phyloP scores from a whole-genome alignment of 2,113 vertebrate species.

The Prochilodus magdalenae region DNA sequence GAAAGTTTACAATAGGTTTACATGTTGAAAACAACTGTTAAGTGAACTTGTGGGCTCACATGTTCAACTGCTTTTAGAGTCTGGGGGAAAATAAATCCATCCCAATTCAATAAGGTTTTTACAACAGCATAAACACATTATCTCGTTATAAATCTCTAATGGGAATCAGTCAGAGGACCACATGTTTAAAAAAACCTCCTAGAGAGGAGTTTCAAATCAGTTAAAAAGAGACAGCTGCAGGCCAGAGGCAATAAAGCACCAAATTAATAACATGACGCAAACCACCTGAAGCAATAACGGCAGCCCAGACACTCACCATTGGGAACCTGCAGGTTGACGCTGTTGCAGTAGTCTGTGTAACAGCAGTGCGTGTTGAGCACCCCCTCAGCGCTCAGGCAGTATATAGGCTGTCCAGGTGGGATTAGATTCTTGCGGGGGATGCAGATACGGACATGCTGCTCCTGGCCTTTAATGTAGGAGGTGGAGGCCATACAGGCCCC shows the following conservation, averaged over 20 bases:
- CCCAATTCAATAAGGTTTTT: no score
- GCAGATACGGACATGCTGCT: constrained; percentile 89
- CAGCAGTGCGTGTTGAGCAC: constrained; percentile 95
- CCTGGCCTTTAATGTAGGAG: constrained; percentile 82
- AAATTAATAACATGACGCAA: not conserved
- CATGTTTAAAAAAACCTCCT: no score
- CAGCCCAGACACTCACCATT: constrained; percentile 76
- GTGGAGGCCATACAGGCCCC: constrained; percentile 97
- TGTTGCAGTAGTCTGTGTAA: constrained; percentile 96
- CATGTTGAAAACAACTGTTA: no score
- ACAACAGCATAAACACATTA: no score
- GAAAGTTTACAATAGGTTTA: no score
- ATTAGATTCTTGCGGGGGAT: constrained; percentile 84
- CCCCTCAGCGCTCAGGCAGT: constrained; percentile 90
- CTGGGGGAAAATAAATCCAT: no score
- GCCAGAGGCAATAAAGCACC: not conserved
- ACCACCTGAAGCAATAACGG: not conserved
- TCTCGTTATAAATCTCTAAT: no score
- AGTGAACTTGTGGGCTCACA: no score
- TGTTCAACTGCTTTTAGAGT: no score
- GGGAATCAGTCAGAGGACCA: no score
- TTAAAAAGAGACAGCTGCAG: not conserved
- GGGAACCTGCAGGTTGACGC: constrained; percentile 88
- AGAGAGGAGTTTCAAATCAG: not conserved
- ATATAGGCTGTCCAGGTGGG: constrained; percentile 93